Base-by-base conservation (phyloP, 1,140 invertebrate species). In the Pseudachorutes palmiensis region DNA sequence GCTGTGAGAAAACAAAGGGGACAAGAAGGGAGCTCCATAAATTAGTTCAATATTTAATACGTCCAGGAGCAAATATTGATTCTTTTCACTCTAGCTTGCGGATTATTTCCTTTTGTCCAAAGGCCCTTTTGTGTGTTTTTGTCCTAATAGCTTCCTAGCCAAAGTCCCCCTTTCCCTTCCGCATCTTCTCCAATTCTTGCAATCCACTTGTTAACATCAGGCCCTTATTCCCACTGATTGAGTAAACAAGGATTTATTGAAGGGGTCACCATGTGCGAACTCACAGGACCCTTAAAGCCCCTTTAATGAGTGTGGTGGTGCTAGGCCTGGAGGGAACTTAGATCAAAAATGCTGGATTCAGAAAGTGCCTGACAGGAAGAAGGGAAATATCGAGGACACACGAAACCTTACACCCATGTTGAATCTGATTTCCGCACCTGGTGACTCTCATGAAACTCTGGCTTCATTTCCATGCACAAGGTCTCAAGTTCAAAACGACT, bases 1-100 rank as follows among this genome's bases (percentile, higher is more conserved):
- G 36, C 36, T 45, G 9, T 45, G 36, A 45, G 36, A 45, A 45
- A 45, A 45, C 36, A 45, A 45, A 45, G 19, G 36, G 36, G 36
- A 45, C 9, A 9, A 45, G 36, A 9, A 9, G 36, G 19, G 36
- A 19, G 19, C 36, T 45, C n/a, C 36, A 45, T 45, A 45, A 45
- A 45, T 45, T 45, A 45, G 36, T 45, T 45, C 36, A 45, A 45
- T 45, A 45, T 45, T 45, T 45, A 45, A 45, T 45, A 45, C 19
- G 36, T 45, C 9, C 9, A 45, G 36, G n/a, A n/a, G 36, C 36
- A 45, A 45, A 45, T 45, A 45, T 45, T 45, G 36, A 45, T 45
- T 45, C 36, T 45, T 45, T 45, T 45, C 36, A 45, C 36, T 45
- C 36, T 45, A 19, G 9, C 36, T n/a, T n/a, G n/a, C n/a, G n/a